Conservation (phyloP, 2,797 vertebrate genomes). For the Hoplostethus mediterraneus region DNA sequence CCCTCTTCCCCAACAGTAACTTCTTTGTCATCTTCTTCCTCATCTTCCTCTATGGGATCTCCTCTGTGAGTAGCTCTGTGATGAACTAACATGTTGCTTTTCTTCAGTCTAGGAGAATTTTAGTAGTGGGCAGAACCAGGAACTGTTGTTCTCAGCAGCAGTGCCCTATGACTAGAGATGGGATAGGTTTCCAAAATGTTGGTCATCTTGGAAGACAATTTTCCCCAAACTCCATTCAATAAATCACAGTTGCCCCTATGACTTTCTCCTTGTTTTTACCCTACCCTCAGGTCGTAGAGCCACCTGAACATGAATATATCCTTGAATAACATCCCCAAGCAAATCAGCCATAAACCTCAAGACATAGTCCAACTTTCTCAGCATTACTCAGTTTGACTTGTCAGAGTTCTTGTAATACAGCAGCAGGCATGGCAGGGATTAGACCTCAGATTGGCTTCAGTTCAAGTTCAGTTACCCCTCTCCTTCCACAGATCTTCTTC, state of each 20-base stretch:
- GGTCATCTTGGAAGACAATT: no score
- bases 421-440: neutral
- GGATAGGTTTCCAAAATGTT: no score
- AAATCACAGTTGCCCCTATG: no score
- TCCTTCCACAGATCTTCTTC: slow-evolving; percentile 89
- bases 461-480: slow-evolving; percentile 10
- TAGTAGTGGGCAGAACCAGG: no score
- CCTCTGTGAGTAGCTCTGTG: slow-evolving; percentile 88
- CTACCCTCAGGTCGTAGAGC: no score
- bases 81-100: neutral
- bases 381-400: neutral
- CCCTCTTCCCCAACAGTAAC: slow-evolving; percentile 93
- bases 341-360: neutral
- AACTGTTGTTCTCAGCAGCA: no score
- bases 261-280: no score
- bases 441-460: slow-evolving; percentile 10
- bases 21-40: slow-evolving; percentile 93
- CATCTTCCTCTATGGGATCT: slow-evolving; percentile 96
- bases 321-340: neutral
- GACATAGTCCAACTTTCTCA: neutral
- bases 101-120: no score
- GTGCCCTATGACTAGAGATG: no score
- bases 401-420: neutral
- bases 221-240: no score
- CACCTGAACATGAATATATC: neutral